Base-by-base conservation (phyloP, 2,888 invertebrate species). In the Mythimna vitellina region DNA sequence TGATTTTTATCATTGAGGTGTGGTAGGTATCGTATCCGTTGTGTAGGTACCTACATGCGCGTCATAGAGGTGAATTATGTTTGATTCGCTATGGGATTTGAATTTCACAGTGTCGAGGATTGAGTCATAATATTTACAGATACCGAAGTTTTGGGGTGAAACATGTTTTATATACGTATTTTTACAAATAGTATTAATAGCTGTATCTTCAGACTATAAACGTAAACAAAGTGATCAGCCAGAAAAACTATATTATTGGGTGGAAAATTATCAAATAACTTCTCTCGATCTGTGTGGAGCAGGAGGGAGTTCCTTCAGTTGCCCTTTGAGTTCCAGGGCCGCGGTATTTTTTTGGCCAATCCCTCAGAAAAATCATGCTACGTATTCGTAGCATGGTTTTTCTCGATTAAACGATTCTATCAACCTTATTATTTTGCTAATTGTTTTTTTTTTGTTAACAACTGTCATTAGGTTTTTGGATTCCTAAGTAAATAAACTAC, bases 1-100 rank as follows among this genome's bases (percentile, higher is more conserved):
- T 84, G 86, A 84, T 81, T 84, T 75, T 77, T 84, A 82, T 78
- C 73, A 76, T 75, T 65, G 70, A 82, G 76, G 80, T 84, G 82
- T 65, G 76, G 67, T 70, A 63, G 49, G 66, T 67, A 64, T 46
- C n/a, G 51, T 77, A 53, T 61, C 35, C 62, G 6, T 29, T 64
- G 20, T 80, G 67, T 42, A 42, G 42, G 42, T 65, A 29, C 62
- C 54, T 54, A 56, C 10, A 53, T 35, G 32, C 38, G 20, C 60
- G 51, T 71, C 63, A 77, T 70, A 22, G 42, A 54, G 51, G 58
- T 70, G 22, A 76, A 65, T 63, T 54, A 54, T 58, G 53, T 53
- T 49, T 58, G 17, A 17, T 35, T 35, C 6, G n/a, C 17, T n/a
- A 6, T 53, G 20, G 6, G 3, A 20, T 63, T 54, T 54, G 35